Evolutionary conservation across 2,888 invertebrate species (phyloP), one percentile per base, ranked within the genome.

Genomic region (Netelia melanura): DNA sequence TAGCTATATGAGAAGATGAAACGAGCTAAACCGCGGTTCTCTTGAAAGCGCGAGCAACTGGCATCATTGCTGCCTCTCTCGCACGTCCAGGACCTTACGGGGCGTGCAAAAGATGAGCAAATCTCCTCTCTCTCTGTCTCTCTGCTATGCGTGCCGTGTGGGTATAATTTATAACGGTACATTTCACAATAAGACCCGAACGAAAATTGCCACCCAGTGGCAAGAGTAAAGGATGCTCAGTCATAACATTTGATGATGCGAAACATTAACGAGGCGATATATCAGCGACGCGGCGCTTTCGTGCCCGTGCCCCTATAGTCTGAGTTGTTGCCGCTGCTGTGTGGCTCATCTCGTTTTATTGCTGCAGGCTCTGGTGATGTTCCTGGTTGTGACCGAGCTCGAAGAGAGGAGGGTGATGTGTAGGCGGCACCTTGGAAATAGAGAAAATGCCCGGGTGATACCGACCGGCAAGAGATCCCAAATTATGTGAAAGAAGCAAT

Each of bases 211-310:
- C 92, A 92, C 92, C 92, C 92, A 91, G 92, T 92, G 91, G 92
- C 92, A 89, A 72, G 90, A 88, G 90, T 92, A 91, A 89, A 89
- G 86, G 88, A 88, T 89, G 92, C 91, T 90, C 91, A 88, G 91
- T 92, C 92, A 91, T 92, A 92, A 92, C 91, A 91, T 91, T 92
- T 91, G 92, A 92, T 92, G 92, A 92, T 92, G 92, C 92, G 91
- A 90, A 91, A 91, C 92, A 91, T 92, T 92, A 92, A 91, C 92
- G 92, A 91, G 91, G 90, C 91, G 90, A 92, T 92, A 92, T 91
- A 92, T 92, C 92, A 91, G 88, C 88, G 85, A 14, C 67, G 23
- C 74, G 81, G 74, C 58, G 81, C 84, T 81, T 75, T 81, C 81
- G 52, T 80, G 81, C 72, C 25, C 64, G 62, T 23, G 52, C 43